Evolutionary conservation across 2,888 invertebrate genomes (phyloP).

Genomic region (Hypselothyrea guttata): DNA sequence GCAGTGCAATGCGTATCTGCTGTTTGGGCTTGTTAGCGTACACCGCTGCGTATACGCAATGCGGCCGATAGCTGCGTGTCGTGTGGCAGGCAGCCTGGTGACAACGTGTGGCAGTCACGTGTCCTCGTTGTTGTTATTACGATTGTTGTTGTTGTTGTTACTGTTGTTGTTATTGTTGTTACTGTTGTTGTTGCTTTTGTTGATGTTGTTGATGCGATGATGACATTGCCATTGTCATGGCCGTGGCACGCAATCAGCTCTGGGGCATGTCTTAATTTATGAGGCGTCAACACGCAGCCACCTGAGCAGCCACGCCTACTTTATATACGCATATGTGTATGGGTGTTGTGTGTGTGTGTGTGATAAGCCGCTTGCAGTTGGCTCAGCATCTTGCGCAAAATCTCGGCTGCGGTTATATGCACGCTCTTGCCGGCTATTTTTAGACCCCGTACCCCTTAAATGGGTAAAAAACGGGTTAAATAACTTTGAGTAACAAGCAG

Average conservation of each 20-base stretch:
- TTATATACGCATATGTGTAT: no score
- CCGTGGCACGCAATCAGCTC: conserved; percentile 43
- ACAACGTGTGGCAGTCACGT: conserved; percentile 65
- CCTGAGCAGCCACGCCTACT: conserved; percentile 12
- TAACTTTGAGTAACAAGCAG: no score
- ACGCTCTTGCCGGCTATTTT: no score
- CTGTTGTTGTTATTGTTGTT: not conserved
- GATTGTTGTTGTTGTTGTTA: conserved; percentile 4
- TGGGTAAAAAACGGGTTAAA: no score
- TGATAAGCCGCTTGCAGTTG: no score
- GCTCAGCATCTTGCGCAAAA: no score
- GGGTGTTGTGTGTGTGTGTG: no score
- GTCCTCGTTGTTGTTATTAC: conserved; percentile 1
- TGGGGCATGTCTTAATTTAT: conserved; percentile 61
- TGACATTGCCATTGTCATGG: conserved; percentile 49
- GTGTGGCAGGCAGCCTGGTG: conserved; percentile 44
- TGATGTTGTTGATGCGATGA: conserved; percentile 28
- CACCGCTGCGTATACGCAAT: conserved; percentile 45
- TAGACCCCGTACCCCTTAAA: no score
- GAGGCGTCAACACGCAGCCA: conserved; percentile 61
- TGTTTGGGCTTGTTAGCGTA: not conserved
- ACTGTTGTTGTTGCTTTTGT: conserved; percentile 1
- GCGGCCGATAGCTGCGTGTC: conserved; percentile 3
- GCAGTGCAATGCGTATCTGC: not conserved
- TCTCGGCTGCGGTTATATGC: no score